phyloP scores from a whole-genome alignment of 2,113 vertebrate genomes.

The Trinectes maculatus region DNA sequence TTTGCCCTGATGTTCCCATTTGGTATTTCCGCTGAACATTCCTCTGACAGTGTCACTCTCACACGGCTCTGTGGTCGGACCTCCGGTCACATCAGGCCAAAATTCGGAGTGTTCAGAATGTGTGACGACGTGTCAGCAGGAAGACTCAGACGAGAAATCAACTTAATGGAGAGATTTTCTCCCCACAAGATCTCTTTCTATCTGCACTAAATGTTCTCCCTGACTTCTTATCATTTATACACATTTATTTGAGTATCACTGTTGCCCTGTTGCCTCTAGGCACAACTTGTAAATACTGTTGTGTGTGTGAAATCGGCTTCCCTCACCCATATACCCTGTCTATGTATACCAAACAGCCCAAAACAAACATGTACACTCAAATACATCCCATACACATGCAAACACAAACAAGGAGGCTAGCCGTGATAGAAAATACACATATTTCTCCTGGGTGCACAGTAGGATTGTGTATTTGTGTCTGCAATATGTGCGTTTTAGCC shows the following conservation, averaged over 20 bases:
- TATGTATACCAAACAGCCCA: not conserved
- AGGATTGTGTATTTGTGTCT: not conserved
- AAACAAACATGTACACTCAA: too few species aligned
- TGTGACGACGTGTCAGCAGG: constrained; percentile 29
- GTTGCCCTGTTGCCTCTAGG: too few species aligned
- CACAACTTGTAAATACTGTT: not conserved
- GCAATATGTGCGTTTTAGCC: too few species aligned
- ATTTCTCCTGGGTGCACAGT: not conserved
- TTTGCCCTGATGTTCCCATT: constrained; percentile 56
- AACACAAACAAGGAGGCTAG: too few species aligned
- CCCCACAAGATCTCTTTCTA: constrained; percentile 10
- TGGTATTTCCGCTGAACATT: constrained; percentile 64
- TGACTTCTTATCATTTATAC: constrained; percentile 12
- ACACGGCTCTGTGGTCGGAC: constrained; percentile 38
- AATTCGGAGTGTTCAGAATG: constrained; percentile 54
- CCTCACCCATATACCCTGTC: not conserved
- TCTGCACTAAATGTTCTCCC: constrained; percentile 21
- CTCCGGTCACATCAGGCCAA: constrained; percentile 57
- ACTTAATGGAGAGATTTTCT: constrained; percentile 47
- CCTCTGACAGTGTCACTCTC: constrained; percentile 66
- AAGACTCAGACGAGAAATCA: constrained; percentile 40
- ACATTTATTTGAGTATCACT: constrained; percentile 12
- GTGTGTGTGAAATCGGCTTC: constrained; percentile 29
- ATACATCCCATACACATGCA: too few species aligned
- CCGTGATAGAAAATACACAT: not conserved